Conservation (phyloP, 1,140 invertebrate species). For the Theocolax elegans region DNA sequence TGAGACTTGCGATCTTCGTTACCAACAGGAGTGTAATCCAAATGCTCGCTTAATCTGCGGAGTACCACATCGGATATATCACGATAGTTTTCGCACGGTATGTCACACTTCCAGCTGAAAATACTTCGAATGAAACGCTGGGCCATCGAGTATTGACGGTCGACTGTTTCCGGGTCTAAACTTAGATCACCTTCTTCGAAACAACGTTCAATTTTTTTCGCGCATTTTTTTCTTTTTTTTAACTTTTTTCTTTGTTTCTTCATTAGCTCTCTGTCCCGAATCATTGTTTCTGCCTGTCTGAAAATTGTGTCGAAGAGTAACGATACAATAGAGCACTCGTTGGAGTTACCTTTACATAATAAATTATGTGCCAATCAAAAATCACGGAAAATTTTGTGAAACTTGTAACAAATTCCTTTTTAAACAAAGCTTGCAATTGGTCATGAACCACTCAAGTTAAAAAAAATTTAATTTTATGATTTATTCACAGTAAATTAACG, state of each 20-base stretch:
- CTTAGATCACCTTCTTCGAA: background rate
- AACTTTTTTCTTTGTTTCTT: constrained; percentile 37
- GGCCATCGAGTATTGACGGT: constrained; percentile 57
- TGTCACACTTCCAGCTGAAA: constrained; percentile 51
- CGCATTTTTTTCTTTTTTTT: constrained; percentile 2
- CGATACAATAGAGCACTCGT: no score
- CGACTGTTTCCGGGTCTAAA: constrained; percentile 45
- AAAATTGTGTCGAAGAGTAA: constrained; percentile 30
- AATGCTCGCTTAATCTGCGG: constrained; percentile 45
- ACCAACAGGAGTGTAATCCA: constrained; percentile 48
- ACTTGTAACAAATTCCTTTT: no score
- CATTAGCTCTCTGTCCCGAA: constrained; percentile 37
- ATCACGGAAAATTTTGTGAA: no score
- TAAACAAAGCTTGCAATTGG: no score
- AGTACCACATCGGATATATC: constrained; percentile 58
- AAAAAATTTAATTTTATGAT: no score
- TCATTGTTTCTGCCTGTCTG: constrained; percentile 54
- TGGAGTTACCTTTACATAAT: no score
- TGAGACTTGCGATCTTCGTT: constrained; percentile 55
- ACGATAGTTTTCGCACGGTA: constrained; percentile 52
- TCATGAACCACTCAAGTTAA: no score
- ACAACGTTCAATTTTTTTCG: background rate
- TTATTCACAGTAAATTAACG: no score
- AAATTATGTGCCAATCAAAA: no score
- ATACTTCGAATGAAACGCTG: constrained; percentile 59